Evolutionary conservation across 2,113 vertebrate species (phyloP).

Genomic region (Pheucticus melanocephalus): DNA sequence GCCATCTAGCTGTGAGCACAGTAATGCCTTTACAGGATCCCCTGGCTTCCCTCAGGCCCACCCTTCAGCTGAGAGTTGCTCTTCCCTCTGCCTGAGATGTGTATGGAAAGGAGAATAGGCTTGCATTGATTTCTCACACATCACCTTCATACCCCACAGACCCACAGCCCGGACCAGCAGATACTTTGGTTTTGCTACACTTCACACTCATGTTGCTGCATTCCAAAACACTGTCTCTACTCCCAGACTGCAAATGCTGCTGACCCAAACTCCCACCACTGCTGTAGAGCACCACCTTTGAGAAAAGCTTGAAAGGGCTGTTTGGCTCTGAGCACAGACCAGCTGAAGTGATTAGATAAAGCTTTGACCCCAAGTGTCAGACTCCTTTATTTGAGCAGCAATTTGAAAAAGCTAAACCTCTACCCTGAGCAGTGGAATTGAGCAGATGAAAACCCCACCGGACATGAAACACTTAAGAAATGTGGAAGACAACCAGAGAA

Average conservation of each 20-base stretch:
- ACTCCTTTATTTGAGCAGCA: background rate
- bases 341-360: background rate
- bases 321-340: background rate
- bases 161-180: background rate
- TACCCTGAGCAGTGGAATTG: background rate
- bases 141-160: background rate
- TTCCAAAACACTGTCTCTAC: background rate
- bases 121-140: conserved; percentile 14
- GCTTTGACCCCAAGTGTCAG: background rate
- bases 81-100: background rate
- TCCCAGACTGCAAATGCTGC: background rate
- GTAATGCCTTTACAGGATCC: background rate
- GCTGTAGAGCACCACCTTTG: background rate
- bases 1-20: background rate
- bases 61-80: background rate
- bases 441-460: background rate
- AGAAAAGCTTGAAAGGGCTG: conserved; percentile 2
- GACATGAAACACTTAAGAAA: background rate
- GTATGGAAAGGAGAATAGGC: background rate
- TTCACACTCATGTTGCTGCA: background rate
- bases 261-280: background rate
- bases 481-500: background rate
- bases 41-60: background rate
- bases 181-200: background rate
- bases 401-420: background rate